Evolutionary conservation across 92 coral and sea anemone genomes (phyloP).

Genomic region (Phymanthus crucifer): DNA sequence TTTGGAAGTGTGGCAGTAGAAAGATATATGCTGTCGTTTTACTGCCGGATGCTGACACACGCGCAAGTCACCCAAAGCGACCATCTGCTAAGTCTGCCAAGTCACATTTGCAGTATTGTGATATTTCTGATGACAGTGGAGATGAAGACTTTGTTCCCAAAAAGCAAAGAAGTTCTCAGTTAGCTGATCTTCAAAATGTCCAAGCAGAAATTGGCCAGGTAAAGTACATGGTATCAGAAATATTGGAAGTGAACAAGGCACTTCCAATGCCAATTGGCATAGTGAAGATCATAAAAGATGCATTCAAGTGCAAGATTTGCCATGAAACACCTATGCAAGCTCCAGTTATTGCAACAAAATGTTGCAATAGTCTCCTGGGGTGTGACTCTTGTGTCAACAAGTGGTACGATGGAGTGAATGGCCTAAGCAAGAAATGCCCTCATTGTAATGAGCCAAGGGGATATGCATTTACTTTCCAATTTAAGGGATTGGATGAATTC

Average conservation of each 20-base stretch:
- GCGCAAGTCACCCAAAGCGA: constrained; percentile 29
- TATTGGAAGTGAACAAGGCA: constrained; percentile 51
- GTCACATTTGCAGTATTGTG: constrained; percentile 22
- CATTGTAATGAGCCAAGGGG: constrained; percentile 67
- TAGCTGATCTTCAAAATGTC: constrained; percentile 37
- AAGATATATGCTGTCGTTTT: constrained; percentile 55
- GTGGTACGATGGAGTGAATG: constrained; percentile 63
- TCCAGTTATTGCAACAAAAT: constrained; percentile 61
- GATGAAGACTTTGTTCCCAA: constrained; percentile 51
- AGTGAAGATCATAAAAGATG: constrained; percentile 57
- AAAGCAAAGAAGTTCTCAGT: constrained; percentile 36
- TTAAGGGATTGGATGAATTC: constrained; percentile 66
- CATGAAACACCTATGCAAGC: constrained; percentile 56
- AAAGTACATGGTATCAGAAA: constrained; percentile 50
- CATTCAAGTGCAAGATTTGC: constrained; percentile 66
- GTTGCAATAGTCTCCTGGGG: constrained; percentile 60
- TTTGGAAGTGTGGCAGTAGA: constrained; percentile 73
- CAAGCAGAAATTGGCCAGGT: constrained; percentile 39
- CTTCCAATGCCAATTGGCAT: constrained; percentile 64
- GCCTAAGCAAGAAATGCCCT: constrained; percentile 67
- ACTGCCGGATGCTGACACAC: constrained; percentile 13
- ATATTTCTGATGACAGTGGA: constrained; percentile 54
- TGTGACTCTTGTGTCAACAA: constrained; percentile 63
- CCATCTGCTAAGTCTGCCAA: constrained; percentile 47
- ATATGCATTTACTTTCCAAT: constrained; percentile 59